Evolutionary conservation across 2,113 vertebrate genomes (phyloP).

Genomic region (Petaurus breviceps): DNA sequence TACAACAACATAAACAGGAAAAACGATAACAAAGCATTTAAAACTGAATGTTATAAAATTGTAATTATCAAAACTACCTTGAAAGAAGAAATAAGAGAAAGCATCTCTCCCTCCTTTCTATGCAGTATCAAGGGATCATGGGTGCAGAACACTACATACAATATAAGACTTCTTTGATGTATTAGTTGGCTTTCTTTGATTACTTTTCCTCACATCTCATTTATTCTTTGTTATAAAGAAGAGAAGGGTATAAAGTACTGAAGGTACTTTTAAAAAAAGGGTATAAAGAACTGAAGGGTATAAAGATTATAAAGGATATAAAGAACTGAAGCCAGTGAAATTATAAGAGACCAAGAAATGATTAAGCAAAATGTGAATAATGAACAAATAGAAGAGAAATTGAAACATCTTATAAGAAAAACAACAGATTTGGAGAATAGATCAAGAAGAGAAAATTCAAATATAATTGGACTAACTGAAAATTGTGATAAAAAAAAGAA

Average conservation of each 20-base stretch:
- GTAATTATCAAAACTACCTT: neutral
- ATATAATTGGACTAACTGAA: too few relatives aligned
- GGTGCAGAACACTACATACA: neutral
- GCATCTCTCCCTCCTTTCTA: neutral
- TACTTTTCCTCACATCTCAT: neutral
- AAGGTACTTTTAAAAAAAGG: too few relatives aligned
- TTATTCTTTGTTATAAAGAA: neutral
- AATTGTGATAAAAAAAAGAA: too few relatives aligned
- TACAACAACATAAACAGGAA: neutral
- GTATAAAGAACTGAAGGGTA: too few relatives aligned
- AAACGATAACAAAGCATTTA: neutral
- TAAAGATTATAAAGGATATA: too few relatives aligned
- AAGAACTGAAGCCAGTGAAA: too few relatives aligned
- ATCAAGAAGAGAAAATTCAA: too few relatives aligned
- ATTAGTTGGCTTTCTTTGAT: neutral
- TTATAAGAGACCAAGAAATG: too few relatives aligned
- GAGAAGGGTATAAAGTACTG: neutral
- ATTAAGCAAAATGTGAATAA: too few relatives aligned
- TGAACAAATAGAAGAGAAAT: too few relatives aligned
- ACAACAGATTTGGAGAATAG: too few relatives aligned
- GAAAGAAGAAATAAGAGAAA: neutral
- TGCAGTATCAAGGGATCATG: neutral
- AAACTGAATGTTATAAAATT: neutral
- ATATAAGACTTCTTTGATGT: neutral
- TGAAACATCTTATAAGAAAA: too few relatives aligned